Base-by-base conservation (phyloP, 2,888 invertebrate genomes). In the Argyra leucocephala region DNA sequence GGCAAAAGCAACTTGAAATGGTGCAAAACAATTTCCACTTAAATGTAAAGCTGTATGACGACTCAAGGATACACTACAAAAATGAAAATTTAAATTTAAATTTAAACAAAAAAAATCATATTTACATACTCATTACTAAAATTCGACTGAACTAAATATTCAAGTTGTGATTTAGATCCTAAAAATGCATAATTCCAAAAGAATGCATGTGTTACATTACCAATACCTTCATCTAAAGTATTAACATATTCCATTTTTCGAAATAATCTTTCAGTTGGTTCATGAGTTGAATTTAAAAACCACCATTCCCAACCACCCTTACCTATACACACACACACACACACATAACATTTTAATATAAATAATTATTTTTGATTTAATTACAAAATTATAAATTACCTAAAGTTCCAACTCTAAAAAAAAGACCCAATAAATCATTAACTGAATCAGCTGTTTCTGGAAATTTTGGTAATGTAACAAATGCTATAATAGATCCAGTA, bases 401-500 rank as follows among this genome's bases (percentile, higher is more conserved):
- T 70, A 90, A 78, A 24, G 88, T 89, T 48, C 88, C 89, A 65
- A 90, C 83, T 71, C 86, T 83, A 76, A 85, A 91, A 73, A 87
- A 85, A 62, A 88, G 84, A 4, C 82, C 80, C 9, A 88, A 71
- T 7, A 91, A 76, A 74, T 91, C 87, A 61, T 83, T 73, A 3
- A 88, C 83, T 0, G 85, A 85, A 72, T 91, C 90, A 6, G 90
- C 82, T 0, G 89, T 88, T 69, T 85, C 83, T 1, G 91, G 91
- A 78, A 86, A 90, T 0, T 88, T 82, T 1, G 91, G 90, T 63
- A 91, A 76, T 0, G 90, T 91, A 10, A 91, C 90, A 76, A 91
- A 91, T 0, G 91, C 90, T 73, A 91, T 91, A 26, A 91, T 91
- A 1, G 89, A 90, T 3, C 91, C 90, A 1, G 91, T 91, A 74